Conservation (phyloP, 2,797 vertebrate species). For the Octomys mimax region DNA sequence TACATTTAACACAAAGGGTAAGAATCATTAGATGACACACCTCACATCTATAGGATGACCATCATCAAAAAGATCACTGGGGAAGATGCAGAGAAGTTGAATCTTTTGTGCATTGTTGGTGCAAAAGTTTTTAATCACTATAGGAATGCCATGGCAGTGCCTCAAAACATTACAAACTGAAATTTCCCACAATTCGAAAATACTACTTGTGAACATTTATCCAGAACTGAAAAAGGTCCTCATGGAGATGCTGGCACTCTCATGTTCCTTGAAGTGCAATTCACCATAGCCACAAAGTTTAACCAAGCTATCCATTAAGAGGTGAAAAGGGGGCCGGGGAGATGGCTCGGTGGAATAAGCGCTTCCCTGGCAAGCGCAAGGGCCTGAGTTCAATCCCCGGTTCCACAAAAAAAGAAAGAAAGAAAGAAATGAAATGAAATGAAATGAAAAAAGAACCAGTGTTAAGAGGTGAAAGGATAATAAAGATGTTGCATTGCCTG, state of each 20-base stretch:
- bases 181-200: not conserved
- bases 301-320: not conserved
- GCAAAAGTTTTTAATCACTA: not conserved
- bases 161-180: not conserved
- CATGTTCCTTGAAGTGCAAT: not conserved
- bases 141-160: not conserved
- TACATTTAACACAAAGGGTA: conserved; percentile 54
- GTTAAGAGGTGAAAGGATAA: not conserved
- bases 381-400: too few relatives aligned
- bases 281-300: not conserved
- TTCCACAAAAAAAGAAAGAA: too few relatives aligned
- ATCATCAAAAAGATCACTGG: not conserved
- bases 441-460: too few relatives aligned
- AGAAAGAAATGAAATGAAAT: too few relatives aligned
- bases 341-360: too few relatives aligned
- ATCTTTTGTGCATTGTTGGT: not conserved
- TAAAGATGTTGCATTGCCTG: not conserved
- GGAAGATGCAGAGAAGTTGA: not conserved
- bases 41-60: not conserved
- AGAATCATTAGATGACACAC: not conserved
- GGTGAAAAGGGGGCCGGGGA: not conserved
- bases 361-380: too few relatives aligned
- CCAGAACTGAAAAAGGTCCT: not conserved
- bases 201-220: not conserved
- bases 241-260: not conserved